A percentile compares a stretch with the other conserved stretches of the same genome.
phyloP scores from a whole-genome alignment of 2,797 vertebrate species.

The Sebastes cheni region DNA sequence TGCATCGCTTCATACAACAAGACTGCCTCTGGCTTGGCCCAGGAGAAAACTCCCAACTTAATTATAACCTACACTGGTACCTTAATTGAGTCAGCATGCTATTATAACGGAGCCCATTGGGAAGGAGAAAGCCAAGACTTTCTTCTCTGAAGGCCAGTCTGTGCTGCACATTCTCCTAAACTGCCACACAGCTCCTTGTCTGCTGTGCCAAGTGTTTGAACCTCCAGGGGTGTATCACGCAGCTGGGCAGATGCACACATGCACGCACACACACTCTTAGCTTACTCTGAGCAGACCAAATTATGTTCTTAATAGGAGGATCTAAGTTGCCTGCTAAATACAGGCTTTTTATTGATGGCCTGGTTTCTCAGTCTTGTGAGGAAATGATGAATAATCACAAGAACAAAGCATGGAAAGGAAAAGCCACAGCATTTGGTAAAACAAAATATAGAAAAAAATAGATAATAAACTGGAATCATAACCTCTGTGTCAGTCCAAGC shows the following conservation, averaged over 20 bases:
- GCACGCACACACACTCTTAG: background rate
- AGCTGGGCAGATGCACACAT: constrained; percentile 36
- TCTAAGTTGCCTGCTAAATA: background rate
- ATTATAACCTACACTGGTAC: constrained; percentile 69
- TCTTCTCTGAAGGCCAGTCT: constrained; percentile 37
- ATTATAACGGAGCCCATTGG: constrained; percentile 34
- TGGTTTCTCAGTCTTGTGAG: constrained; percentile 1
- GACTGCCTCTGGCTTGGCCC: constrained; percentile 45
- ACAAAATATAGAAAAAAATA: background rate
- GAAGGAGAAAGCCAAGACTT: constrained; percentile 47
- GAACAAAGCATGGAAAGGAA: background rate
- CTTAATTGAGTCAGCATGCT: constrained; percentile 75
- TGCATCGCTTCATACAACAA: constrained; percentile 44
- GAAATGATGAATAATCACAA: background rate
- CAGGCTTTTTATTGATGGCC: background rate
- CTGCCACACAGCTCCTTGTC: constrained; percentile 19
- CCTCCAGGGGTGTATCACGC: constrained; percentile 23
- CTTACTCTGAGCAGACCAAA: background rate
- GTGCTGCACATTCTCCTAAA: constrained; percentile 33
- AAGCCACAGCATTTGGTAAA: background rate
- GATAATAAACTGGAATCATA: background rate
- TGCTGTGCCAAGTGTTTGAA: constrained; percentile 66
- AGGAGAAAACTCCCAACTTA: constrained; percentile 61
- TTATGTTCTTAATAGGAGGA: background rate
- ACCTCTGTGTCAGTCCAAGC: background rate